Conservation (phyloP, 2,797 vertebrate genomes). For the Gypaetus barbatus region DNA sequence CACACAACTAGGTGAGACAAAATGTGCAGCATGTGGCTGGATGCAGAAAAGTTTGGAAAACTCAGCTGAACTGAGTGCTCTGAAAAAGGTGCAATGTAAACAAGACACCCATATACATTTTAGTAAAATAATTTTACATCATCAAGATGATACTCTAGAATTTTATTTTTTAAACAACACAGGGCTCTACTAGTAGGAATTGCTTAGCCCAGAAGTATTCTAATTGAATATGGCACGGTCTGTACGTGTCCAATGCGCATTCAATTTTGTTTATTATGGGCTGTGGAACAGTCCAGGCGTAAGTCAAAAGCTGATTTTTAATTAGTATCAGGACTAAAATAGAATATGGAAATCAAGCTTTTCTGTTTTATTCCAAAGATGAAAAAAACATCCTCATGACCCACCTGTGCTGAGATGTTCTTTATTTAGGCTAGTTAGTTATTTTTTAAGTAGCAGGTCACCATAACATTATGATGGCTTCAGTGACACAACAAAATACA, state of each 20-base stretch:
- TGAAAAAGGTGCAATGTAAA: background rate
- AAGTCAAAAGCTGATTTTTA: background rate
- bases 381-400: background rate
- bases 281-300: background rate
- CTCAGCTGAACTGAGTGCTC: background rate
- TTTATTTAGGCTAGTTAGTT: background rate
- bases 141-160: background rate
- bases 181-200: background rate
- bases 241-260: fast-evolving
- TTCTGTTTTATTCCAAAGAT: background rate
- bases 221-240: background rate
- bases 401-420: background rate
- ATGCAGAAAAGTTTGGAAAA: background rate
- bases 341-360: background rate
- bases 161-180: background rate
- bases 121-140: background rate
- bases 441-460: background rate
- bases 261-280: background rate
- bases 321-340: background rate
- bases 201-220: background rate
- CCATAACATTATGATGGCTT: background rate
- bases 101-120: background rate
- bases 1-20: background rate
- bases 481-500: background rate
- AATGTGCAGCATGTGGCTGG: background rate